Percentiles rank a stretch among this genome's conserved stretches.
phyloP scores from a whole-genome alignment of 2,113 vertebrate species.

The Chamaetylas fuelleborni region DNA sequence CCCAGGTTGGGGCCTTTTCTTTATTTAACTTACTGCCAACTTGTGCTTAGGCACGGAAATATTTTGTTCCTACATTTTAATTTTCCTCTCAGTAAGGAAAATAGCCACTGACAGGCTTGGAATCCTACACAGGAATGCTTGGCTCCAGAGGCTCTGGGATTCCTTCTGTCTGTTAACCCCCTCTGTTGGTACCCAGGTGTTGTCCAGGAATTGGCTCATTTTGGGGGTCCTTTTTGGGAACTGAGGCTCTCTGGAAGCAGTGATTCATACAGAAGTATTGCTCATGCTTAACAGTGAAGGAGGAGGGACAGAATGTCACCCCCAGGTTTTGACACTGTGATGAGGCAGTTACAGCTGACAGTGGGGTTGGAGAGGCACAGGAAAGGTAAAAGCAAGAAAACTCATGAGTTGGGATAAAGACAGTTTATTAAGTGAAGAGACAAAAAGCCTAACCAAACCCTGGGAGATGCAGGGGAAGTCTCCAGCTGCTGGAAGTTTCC shows the following conservation, averaged over 20 bases:
- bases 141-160: background rate
- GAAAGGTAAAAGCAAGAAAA: background rate
- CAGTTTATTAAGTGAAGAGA: background rate
- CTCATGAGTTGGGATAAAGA: no score
- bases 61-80: background rate
- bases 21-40: background rate
- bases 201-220: rapidly evolving
- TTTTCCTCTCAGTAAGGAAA: background rate
- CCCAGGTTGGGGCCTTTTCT: background rate
- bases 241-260: background rate
- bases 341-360: background rate
- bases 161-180: background rate
- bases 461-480: background rate
- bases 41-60: background rate
- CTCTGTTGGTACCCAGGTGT: background rate
- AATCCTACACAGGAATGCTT: rapidly evolving
- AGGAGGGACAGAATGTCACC: background rate
- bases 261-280: background rate
- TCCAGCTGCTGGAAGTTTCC: background rate
- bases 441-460: rapidly evolving
- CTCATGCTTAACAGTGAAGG: background rate
- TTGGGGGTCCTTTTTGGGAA: background rate
- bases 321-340: rapidly evolving
- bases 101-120: background rate
- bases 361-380: no score